Base-by-base conservation (phyloP, 2,888 invertebrate species). In the Conops quadrifasciatus region DNA sequence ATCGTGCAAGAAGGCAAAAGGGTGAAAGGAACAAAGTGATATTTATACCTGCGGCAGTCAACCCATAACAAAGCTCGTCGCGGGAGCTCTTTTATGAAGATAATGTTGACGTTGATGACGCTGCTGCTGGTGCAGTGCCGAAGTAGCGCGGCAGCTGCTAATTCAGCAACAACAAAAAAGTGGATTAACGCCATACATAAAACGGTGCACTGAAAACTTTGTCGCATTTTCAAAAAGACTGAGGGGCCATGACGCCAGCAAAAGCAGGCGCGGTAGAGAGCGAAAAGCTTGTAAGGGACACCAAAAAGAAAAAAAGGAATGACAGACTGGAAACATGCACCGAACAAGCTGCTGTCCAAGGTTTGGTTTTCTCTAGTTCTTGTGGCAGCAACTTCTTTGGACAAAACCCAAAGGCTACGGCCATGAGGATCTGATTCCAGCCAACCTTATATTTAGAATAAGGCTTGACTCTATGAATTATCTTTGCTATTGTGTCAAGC, bases 61-160 rank as follows among this genome's bases (percentile, higher is more conserved):
- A 53, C 53, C 66, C 28, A n/a, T 21, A 13, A 36, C 53, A 51
- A 36, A 66, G 51, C 66, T 5, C 36, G 53, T 53, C 51, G 53
- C 53, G 53, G 36, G 66, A 66, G 36, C 66, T 66, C 53, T 30
- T 66, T 66, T 36, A 36, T 53, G 66, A 53, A 49, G 66, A 66
- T 21, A 36, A 53, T 28, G n/a, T 53, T 30, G 51, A 30, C 65
- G n/a, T 19, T 26, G 16, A 19, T 30, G 65, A 49, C 51, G 53
- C n/a, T 19, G 65, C 51, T 60, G 5, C 5, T 49, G 15, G 36
- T 24, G 26, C 24, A 16, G 26, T 51, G 36, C 19, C 36, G n/a
- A 19, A 19, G 16, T 16, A 36, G n/a, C n/a, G n/a, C n/a, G n/a
- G n/a, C n/a, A n/a, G n/a, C 30, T 60, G 60, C 11, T 36, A 36